These are phyloP conservation scores for Oncorhynchus tshawytscha DNA, from an alignment of 2,113 vertebrate genomes.

Conservation along the genomic window DNA sequence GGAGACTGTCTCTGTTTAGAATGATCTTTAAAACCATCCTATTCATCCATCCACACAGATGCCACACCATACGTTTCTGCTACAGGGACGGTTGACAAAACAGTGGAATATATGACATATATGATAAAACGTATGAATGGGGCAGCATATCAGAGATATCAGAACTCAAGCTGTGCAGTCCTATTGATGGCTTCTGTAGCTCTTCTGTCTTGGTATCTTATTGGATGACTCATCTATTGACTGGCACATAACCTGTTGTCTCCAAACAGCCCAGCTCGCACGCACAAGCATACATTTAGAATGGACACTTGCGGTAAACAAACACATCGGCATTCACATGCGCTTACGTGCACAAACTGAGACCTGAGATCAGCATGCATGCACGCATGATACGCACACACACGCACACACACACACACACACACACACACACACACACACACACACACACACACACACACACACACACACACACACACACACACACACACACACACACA, in stretches of 20 bases:
- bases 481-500: too few species aligned
- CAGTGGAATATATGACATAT: too few species aligned
- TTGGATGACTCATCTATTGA: constrained; percentile 49
- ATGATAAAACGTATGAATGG: too few species aligned
- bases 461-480: too few species aligned
- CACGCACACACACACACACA: not conserved
- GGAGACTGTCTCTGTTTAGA: not conserved
- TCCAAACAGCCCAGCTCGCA: constrained; percentile 7
- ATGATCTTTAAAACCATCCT: too few species aligned
- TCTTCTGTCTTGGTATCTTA: constrained; percentile 9
- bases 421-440: too few species aligned
- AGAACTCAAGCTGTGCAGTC: not conserved
- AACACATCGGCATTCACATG: constrained; percentile 7
- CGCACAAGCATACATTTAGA: not conserved
- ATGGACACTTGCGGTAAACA: constrained; percentile 19
- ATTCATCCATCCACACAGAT: too few species aligned
- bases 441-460: too few species aligned
- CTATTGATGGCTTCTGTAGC: not conserved
- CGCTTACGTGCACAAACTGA: not conserved
- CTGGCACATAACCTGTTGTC: constrained; percentile 15
- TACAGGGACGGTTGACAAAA: too few species aligned
- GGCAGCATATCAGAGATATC: too few species aligned
- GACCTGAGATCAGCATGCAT: too few species aligned
- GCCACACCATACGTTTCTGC: too few species aligned
- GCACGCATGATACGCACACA: not conserved